Conservation (phyloP, 2,113 vertebrate species). For the Tenrec ecaudatus region DNA sequence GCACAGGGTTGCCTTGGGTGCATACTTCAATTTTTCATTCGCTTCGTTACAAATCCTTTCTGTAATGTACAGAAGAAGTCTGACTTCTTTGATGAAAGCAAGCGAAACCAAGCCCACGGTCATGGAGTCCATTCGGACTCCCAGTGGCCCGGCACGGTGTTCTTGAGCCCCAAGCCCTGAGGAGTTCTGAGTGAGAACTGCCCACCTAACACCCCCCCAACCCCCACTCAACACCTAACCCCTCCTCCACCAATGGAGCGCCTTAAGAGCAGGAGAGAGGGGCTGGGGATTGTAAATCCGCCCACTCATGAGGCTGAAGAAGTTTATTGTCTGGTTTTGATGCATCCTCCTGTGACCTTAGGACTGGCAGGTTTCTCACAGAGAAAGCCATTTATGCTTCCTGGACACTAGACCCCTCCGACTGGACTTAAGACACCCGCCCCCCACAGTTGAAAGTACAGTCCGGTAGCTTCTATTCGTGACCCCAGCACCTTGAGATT, state of each 20-base stretch:
- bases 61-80: background rate
- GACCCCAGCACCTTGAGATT: background rate
- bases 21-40: no score
- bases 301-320: no score
- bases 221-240: no score
- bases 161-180: no score
- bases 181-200: no score
- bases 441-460: no score
- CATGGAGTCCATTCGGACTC: no score
- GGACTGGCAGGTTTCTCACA: constrained; percentile 7
- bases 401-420: background rate
- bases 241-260: no score
- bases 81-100: background rate
- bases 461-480: background rate
- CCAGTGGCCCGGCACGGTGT: no score
- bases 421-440: no score
- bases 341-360: background rate
- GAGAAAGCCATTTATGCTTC: background rate
- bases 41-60: background rate
- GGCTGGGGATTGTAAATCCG: background rate
- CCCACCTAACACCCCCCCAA: no score
- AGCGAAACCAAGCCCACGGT: background rate
- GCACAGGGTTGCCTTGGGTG: background rate
- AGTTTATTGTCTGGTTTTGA: no score
- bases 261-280: background rate